Evolutionary conservation across 2,797 vertebrate species (phyloP).

Genomic region (Arrhamphus sclerolepis): DNA sequence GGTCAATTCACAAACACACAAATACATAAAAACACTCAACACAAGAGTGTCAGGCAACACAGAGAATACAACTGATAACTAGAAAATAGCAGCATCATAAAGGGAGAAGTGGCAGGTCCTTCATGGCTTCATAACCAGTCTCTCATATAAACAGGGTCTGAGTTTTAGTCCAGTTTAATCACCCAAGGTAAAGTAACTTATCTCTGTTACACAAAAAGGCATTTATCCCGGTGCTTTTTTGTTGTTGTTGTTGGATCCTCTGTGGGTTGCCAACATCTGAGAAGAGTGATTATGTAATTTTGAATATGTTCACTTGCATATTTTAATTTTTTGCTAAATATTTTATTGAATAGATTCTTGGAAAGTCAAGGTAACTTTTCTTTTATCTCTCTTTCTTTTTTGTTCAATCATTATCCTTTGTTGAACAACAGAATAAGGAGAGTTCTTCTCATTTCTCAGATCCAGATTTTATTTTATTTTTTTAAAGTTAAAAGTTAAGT

Average conservation of each 20-base stretch:
- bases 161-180: neutral
- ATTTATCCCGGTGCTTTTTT: too few relatives aligned
- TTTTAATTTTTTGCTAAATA: too few relatives aligned
- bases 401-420: neutral
- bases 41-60: neutral
- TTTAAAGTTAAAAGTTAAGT: slow-evolving; percentile 1
- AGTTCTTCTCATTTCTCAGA: neutral
- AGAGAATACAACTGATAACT: neutral
- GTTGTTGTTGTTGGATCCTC: too few relatives aligned
- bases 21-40: neutral
- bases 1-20: neutral
- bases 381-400: neutral
- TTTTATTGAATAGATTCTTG: neutral
- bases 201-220: too few relatives aligned
- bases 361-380: slow-evolving; percentile 8
- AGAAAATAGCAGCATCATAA: neutral
- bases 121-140: neutral
- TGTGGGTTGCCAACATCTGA: too few relatives aligned
- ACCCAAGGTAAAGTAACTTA: too few relatives aligned
- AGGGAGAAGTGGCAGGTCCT: neutral
- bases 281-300: too few relatives aligned
- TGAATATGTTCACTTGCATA: neutral
- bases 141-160: neutral
- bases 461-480: slow-evolving; percentile 5
- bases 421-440: too few relatives aligned